Conservation (phyloP, 2,113 vertebrate genomes). For the Phrynocephalus versicolor region DNA sequence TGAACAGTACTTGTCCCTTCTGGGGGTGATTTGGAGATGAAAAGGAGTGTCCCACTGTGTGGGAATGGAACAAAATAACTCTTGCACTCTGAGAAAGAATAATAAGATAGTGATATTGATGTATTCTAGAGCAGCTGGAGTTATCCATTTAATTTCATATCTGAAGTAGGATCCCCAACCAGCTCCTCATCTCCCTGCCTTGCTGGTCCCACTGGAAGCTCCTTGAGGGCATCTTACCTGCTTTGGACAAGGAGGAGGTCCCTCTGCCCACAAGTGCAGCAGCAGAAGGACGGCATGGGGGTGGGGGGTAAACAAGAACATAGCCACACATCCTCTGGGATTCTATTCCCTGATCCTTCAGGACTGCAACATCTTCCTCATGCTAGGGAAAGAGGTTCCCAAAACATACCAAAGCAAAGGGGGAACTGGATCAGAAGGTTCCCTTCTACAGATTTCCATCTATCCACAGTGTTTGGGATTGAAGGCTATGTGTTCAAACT, state of each 20-base stretch:
- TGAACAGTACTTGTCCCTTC: constrained; percentile 52
- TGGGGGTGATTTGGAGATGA: constrained; percentile 49
- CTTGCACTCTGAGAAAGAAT: constrained; percentile 51
- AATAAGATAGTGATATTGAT: constrained; percentile 35
- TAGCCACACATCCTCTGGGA: neutral
- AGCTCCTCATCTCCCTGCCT: too few species aligned
- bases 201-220: too few species aligned
- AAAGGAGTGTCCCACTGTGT: constrained; percentile 47
- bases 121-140: constrained; percentile 15
- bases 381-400: neutral
- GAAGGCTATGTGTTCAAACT: neutral
- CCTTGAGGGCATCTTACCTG: too few species aligned
- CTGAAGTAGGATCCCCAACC: neutral
- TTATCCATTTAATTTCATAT: neutral
- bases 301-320: neutral
- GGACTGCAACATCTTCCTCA: too few species aligned
- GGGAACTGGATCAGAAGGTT: neutral
- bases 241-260: too few species aligned
- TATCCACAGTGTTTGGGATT: neutral
- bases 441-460: neutral
- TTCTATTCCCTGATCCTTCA: neutral
- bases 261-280: neutral
- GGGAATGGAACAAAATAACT: constrained; percentile 67
- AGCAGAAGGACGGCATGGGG: neutral
- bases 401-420: neutral